Base-by-base conservation (phyloP, 92 coral and sea anemone genomes). In the Parazoanthus darwini region DNA sequence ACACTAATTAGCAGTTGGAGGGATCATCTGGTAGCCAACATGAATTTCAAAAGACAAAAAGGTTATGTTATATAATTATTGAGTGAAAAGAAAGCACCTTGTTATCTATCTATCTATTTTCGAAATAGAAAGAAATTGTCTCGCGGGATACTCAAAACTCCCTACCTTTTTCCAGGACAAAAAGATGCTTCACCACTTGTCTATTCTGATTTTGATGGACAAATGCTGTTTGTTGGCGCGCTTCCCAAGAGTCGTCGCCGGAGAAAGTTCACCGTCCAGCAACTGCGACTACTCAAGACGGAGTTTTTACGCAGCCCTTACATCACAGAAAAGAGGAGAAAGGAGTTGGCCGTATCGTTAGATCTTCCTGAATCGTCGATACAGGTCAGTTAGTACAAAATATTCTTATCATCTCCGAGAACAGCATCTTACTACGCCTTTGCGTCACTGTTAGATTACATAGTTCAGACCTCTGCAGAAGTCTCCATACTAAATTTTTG, bases 141-240 rank as follows among this genome's bases (percentile, higher is more conserved):
- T 5, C 50, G 6, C 50, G 50, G 50, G 33, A 29, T 11, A 51
- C 18, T 46, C 8, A 43, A 79, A 80, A 33, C 68, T 63, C 25
- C n/a, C 20, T 16, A 63, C 6, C 2, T 56, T 80, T 35, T 11
- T 46, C 25, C 71, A 58, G 85, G 71, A n/a, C 82, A 14, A 25
- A 79, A 54, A 48, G 38, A 79, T 2, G 8, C 68, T 15, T 79
- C 82, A 35, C 56, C 82, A 5, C 71, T 80, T 33, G 44, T 80
- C 46, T 80, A 80, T 36, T 80, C 85, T 29, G 85, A 80, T 80
- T 80, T 80, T 16, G 85, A 80, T 80, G 85, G 85, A 16, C 85
- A 80, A 56, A 80, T 80, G 85, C 70, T 80, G 29, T 80, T 80
- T 5, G 85, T 80, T 80, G 85, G 85, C 37, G 85, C 85, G 1